These are phyloP conservation scores for Sminthurides aquaticus DNA, from an alignment of 2,888 invertebrate genomes.

Conservation along the genomic window DNA sequence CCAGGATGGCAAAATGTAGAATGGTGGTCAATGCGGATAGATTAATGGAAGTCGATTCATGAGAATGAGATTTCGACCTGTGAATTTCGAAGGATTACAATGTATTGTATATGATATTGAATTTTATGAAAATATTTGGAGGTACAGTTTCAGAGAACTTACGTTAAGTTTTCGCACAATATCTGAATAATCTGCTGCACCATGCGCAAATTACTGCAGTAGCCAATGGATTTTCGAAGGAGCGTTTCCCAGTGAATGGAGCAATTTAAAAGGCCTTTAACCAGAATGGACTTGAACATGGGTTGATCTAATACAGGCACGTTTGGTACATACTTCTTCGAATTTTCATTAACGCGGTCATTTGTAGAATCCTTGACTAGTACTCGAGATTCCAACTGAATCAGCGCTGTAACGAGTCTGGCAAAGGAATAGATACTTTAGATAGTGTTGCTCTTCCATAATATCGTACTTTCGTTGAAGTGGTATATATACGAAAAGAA, in stretches of 20 bases:
- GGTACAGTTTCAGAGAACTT: no score
- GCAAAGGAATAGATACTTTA: background rate
- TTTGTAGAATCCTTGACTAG: constrained; percentile 1
- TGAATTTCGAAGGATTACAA: background rate
- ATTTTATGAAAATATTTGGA: background rate
- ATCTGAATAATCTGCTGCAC: constrained; percentile 18
- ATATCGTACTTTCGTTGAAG: no score
- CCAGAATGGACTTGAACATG: constrained; percentile 18
- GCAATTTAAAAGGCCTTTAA: constrained; percentile 20
- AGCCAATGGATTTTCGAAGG: constrained; percentile 15
- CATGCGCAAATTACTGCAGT: constrained; percentile 14
- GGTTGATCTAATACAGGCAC: constrained; percentile 19
- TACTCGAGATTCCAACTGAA: constrained; percentile 18
- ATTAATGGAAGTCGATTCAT: constrained; percentile 9
- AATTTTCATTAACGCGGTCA: constrained; percentile 5
- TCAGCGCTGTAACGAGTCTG: constrained; percentile 17
- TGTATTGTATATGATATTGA: background rate
- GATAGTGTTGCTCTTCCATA: no score
- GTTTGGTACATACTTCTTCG: constrained; percentile 18
- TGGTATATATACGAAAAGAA: no score
- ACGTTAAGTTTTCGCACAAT: constrained; percentile 22
- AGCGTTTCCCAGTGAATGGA: constrained; percentile 19
- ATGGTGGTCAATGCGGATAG: constrained; percentile 18
- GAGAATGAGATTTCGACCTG: constrained; percentile 8
- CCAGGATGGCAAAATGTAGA: constrained; percentile 16